Evolutionary conservation across 2,113 vertebrate species (phyloP), one percentile per base, ranked within the genome.

Genomic region (Phocoena phocoena): DNA sequence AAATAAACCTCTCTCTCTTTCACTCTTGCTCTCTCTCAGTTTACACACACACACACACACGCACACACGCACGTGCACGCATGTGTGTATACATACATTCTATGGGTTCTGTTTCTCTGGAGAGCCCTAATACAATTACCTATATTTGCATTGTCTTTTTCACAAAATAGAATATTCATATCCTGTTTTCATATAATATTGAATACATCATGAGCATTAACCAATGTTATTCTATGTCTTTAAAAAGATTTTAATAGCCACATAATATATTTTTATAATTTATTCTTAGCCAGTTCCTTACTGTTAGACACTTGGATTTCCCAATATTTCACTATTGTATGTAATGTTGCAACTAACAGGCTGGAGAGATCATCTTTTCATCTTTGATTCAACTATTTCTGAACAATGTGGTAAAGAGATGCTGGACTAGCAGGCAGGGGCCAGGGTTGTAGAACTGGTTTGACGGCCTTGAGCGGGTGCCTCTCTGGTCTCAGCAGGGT

Each of bases 81-180:
- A 65, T 62, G 21, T 50, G 21, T 73, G 55, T 65, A 21, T 71
- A 15, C n/a, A 33, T 8, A 26, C 14, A 13, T 23, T 5, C 31
- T n/a, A 26, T 11, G 17, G 28, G 8, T 62, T 50, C 58, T 21
- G 36, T 41, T 41, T 68, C 74, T 76, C 67, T 38, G 31, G 84
- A 71, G 53, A 68, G 26, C 53, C 5, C 58, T 79, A 77, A 55
- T n/a, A 93, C 80, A 36, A 76, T 73, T 20, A 83, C n/a, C 44
- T 47, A 8, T 79, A 47, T 70, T 76, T 81, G 44, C 36, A 53
- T 47, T 53, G 50, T 67, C 23, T 60, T 67, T 63, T 82, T 44
- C 47, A 84, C 53, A 80, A 93, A 89, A 86, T 38, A 36, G n/a
- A 18, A 11, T 81, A 81, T 33, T 80, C 67, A 44, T 31, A 77